Base-by-base conservation (phyloP, 2,888 invertebrate species). In the Boloria selene region DNA sequence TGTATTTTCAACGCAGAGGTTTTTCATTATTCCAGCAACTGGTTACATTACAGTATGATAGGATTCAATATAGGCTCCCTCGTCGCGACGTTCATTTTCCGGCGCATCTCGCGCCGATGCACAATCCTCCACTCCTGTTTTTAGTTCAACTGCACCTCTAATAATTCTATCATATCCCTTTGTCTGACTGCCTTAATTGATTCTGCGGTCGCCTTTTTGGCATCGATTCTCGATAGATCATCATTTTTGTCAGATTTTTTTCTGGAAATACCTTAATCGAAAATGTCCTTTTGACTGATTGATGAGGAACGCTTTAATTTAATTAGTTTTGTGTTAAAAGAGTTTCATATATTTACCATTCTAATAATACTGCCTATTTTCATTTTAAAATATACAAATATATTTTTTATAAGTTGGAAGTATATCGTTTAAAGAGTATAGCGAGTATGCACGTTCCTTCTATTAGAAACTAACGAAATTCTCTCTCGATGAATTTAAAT, bases 81-180 rank as follows among this genome's bases (percentile, higher is more conserved):
- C 51, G 56, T 44, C 56, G 50, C 63, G 42, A 16, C 55, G 56
- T 63, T 63, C 63, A 63, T 63, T 63, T 63, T 51, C 55, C 63
- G 56, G 63, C 56, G 63, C 63, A 64, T 64, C 63, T 56, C 63
- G 55, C 56, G 44, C 17, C 63, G 63, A 42, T 64, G 63, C n/a
- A 51, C 59, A 59, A 45, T 26, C 59, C 59, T 31, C 26, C 16
- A 49, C 56, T 64, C 45, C 58, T 58, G 58, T 64, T 64, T 64
- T 64, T 53, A 61, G 61, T 54, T 61, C 53, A 53, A 58, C 50
- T 58, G 51, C 58, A 64, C 56, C 64, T 64, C 56, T 64, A 64
- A 64, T 64, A 64, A 64, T 64, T 64, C 58, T 56, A 64, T 58
- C 56, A 64, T 51, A 58, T 42, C 51, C 64, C 58, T 64, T 44